Base-by-base conservation (phyloP, 2,888 invertebrate species). In the Cataglyphis cursor region DNA sequence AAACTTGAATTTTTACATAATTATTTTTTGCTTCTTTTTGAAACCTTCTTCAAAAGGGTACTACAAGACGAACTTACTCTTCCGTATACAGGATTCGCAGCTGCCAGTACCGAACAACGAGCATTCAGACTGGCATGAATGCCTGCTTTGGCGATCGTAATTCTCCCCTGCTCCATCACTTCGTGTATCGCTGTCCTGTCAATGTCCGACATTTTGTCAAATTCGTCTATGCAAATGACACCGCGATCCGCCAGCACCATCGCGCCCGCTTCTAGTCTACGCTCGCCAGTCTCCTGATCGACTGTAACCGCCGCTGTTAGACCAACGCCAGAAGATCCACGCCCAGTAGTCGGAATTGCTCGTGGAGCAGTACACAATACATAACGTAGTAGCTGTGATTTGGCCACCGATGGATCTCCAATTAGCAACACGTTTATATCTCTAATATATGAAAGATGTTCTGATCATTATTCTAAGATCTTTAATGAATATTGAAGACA, bases 161-260 rank as follows among this genome's bases (percentile, higher is more conserved):
- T 98, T 89, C 97, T 96, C 6, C 99, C 99, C 95, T 99, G 99
- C 96, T 99, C 99, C 99, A 99, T 99, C 6, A 99, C 99, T 96
- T 99, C 99, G 95, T 99, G 99, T 89, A 99, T 99, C 57, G 99
- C 99, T 0, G 99, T 99, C 92, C 99, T 96, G 96, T 99, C 99
- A 86, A 99, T 98, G 95, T 99, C 99, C 0, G 99, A 99, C 99
- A 99, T 99, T 96, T 99, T 98, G 96, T 99, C 99, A 95, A 99
- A 99, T 95, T 99, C 99, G 95, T 99, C 99, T 90, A 97, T 97
- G 94, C 99, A 99, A 66, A 99, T 99, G 68, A 99, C 98, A 38
- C 99, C 99, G 83, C 99, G 96, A 95, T 99, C 99, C 0, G 99
- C 99, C 54, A 99, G 95, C n/a, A 99, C 99, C 99, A 99, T 99